Conservation (phyloP, 2,888 invertebrate genomes). For the Leptopilina myrica region DNA sequence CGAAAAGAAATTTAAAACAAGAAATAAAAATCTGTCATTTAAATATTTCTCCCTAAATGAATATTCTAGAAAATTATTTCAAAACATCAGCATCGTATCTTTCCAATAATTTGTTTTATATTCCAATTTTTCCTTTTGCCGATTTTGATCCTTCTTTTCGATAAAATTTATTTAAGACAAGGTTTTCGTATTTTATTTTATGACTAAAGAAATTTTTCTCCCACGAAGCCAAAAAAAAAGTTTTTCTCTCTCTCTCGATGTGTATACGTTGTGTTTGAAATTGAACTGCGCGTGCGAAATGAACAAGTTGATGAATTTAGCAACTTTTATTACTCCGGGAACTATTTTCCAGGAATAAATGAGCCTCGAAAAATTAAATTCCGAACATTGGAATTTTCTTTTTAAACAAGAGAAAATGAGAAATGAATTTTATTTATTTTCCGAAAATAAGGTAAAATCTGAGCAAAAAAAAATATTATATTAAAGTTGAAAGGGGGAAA, state of each 20-base stretch:
- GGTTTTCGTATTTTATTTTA: not conserved
- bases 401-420: not conserved
- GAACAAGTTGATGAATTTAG: not conserved
- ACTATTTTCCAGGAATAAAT: not conserved
- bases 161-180: conserved; percentile 15
- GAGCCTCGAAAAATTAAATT: conserved; percentile 5
- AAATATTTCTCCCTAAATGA: no score
- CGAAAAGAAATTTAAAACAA: not conserved
- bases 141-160: not conserved
- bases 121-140: not conserved
- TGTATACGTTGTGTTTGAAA: not conserved
- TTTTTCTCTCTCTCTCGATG: no score
- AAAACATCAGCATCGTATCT: not conserved
- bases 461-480: not conserved
- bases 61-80: no score
- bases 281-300: not conserved
- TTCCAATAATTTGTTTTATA: conserved; percentile 22
- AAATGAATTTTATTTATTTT: not conserved
- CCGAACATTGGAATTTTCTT: no score
- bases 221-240: not conserved
- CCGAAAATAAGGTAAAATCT: not conserved
- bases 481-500: not conserved
- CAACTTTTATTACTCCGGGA: not conserved
- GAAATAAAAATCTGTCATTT: not conserved
- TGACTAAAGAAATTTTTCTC: not conserved